These are phyloP conservation scores for Coremacera marginata DNA, from an alignment of 2,888 invertebrate species.

Conservation along the genomic window DNA sequence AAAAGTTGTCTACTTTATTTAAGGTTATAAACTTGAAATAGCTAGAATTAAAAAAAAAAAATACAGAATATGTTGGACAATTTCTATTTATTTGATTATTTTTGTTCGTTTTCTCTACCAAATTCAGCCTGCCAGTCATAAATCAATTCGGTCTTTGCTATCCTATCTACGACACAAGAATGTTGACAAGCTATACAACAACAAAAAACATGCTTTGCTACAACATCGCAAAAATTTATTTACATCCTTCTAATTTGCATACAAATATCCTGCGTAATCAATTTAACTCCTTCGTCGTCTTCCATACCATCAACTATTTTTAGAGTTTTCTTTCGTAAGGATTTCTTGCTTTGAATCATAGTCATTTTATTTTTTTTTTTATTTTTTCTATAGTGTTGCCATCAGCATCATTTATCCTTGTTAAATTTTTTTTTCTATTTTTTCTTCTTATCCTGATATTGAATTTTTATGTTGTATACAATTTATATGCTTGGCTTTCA, in stretches of 20 bases:
- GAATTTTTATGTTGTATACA: neutral
- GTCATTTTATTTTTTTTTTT: neutral
- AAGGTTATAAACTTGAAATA: neutral
- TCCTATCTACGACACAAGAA: neutral
- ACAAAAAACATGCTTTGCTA: neutral
- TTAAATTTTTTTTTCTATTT: constrained; percentile 25
- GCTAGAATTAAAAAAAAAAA: neutral
- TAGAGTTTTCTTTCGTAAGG: neutral
- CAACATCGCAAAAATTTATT: constrained; percentile 11
- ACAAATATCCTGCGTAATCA: constrained; percentile 52
- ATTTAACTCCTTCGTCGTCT: constrained; percentile 42
- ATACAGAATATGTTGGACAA: neutral
- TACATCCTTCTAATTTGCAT: constrained; percentile 49
- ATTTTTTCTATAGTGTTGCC: constrained; percentile 9
- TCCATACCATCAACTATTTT: neutral
- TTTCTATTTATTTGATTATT: neutral
- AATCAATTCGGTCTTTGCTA: neutral
- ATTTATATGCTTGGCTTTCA: neutral
- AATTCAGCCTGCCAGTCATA: neutral
- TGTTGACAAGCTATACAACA: neutral
- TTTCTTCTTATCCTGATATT: neutral
- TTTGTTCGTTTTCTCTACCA: neutral
- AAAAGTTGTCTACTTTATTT: neutral
- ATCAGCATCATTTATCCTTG: constrained; percentile 32
- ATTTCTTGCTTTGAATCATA: neutral